Evolutionary conservation across 2,888 invertebrate genomes (phyloP).

Genomic region (Acronicta psi): DNA sequence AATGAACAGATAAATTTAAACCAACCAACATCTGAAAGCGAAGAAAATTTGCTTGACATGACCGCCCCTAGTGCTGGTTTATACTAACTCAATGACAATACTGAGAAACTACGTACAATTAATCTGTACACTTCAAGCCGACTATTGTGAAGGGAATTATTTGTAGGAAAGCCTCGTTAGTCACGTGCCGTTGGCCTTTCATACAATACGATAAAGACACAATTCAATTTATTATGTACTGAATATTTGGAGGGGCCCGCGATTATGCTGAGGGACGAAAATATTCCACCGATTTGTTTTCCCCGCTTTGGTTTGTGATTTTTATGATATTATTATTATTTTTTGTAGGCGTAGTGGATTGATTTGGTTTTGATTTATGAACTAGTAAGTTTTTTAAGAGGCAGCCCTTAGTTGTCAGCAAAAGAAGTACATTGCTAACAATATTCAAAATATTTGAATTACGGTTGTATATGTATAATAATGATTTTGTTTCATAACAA

Average conservation of each 20-base stretch:
- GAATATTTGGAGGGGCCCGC: constrained; percentile 52
- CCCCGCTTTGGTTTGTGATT: constrained; percentile 47
- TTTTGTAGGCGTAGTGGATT: constrained; percentile 20
- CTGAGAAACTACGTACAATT: constrained; percentile 43
- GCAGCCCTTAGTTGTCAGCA: too few species aligned
- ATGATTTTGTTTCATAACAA: too few species aligned
- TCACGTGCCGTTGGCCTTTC: constrained; percentile 51
- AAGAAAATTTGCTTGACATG: background rate
- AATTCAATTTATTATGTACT: constrained; percentile 60
- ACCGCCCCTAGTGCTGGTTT: background rate
- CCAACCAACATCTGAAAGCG: too few species aligned
- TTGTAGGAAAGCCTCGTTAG: constrained; percentile 48
- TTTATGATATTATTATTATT: constrained; percentile 35
- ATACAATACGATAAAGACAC: constrained; percentile 54
- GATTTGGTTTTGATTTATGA: constrained; percentile 11
- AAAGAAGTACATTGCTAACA: too few species aligned
- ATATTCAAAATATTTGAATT: too few species aligned
- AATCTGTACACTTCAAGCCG: constrained; percentile 45
- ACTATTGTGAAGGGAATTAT: constrained; percentile 53
- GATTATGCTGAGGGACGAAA: constrained; percentile 43
- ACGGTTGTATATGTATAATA: too few species aligned
- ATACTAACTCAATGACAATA: constrained; percentile 21
- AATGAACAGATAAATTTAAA: too few species aligned
- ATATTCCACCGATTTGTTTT: constrained; percentile 46
- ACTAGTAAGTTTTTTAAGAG: background rate